Conservation (phyloP, 1,140 invertebrate genomes). For the Bombus balteatus region DNA sequence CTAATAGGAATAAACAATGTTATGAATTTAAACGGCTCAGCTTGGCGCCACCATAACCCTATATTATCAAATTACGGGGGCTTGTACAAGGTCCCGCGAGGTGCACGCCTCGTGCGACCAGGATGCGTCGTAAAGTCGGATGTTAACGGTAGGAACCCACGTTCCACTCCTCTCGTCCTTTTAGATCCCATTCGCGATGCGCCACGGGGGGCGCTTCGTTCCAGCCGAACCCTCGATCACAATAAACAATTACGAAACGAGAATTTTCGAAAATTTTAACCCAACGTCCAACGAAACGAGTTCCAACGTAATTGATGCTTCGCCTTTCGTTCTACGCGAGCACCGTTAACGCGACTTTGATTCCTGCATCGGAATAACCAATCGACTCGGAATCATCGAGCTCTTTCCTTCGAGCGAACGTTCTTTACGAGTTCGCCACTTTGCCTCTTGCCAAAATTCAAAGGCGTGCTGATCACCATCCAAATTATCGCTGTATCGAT, state of each 20-base stretch:
- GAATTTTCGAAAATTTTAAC: constrained; percentile 51
- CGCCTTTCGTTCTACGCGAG: neutral
- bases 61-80: constrained; percentile 75
- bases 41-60: constrained; percentile 76
- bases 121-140: constrained; percentile 69
- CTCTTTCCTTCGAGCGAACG: neutral
- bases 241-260: constrained; percentile 60
- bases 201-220: constrained; percentile 65
- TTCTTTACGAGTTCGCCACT: no score
- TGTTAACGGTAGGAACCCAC: constrained; percentile 74
- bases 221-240: constrained; percentile 51
- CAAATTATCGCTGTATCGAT: neutral
- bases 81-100: constrained; percentile 60
- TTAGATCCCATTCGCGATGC: constrained; percentile 70
- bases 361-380: constrained; percentile 10
- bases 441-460: neutral
- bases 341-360: constrained; percentile 5
- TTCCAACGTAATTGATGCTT: constrained; percentile 25
- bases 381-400: neutral
- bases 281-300: constrained; percentile 46
- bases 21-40: constrained; percentile 74
- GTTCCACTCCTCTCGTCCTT: constrained; percentile 62
- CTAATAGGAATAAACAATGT: constrained; percentile 75
- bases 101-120: constrained; percentile 65
- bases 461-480: neutral